A percentile compares a stretch with the other conserved stretches of the same genome.
phyloP scores from a whole-genome alignment of 2,113 vertebrate species.

The Chiloscyllium plagiosum region DNA sequence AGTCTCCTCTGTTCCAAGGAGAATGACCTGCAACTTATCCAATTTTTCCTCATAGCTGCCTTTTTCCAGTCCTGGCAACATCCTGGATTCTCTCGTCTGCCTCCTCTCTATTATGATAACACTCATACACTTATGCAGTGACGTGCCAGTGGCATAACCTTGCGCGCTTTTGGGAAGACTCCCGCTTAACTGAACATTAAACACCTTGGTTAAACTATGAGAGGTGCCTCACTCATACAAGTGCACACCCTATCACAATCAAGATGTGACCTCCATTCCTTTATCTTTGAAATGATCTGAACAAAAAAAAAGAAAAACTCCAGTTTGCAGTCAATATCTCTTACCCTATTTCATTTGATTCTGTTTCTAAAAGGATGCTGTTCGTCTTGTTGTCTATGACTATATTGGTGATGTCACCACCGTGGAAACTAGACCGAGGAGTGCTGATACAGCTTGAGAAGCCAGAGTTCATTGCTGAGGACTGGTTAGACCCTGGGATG shows the following conservation, averaged over 20 bases:
- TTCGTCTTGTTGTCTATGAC: constrained; percentile 82
- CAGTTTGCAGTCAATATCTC: constrained; percentile 35
- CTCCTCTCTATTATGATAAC: too few relatives aligned
- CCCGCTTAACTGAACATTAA: neutral
- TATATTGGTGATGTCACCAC: constrained; percentile 71
- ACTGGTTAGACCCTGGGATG: constrained; percentile 96
- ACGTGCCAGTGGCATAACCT: neutral
- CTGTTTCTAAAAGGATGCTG: constrained; percentile 75
- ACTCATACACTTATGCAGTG: too few relatives aligned
- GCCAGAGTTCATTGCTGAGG: constrained; percentile 81
- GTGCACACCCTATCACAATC: neutral
- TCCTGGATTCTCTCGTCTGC: too few relatives aligned
- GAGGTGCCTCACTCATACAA: neutral
- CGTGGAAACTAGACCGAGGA: constrained; percentile 79
- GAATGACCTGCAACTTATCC: too few relatives aligned
- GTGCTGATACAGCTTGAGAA: constrained; percentile 87
- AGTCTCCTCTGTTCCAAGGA: too few relatives aligned
- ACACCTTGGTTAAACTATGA: too few relatives aligned
- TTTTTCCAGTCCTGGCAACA: too few relatives aligned
- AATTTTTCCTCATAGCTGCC: too few relatives aligned
- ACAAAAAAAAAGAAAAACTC: neutral
- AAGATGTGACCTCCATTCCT: neutral
- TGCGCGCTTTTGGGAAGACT: neutral
- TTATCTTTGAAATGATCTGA: neutral
- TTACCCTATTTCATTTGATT: constrained; percentile 66